Percentiles rank a stretch among this genome's conserved stretches.
Conservation (phyloP, 2,888 invertebrate genomes). For the Acrobasis consociella region DNA sequence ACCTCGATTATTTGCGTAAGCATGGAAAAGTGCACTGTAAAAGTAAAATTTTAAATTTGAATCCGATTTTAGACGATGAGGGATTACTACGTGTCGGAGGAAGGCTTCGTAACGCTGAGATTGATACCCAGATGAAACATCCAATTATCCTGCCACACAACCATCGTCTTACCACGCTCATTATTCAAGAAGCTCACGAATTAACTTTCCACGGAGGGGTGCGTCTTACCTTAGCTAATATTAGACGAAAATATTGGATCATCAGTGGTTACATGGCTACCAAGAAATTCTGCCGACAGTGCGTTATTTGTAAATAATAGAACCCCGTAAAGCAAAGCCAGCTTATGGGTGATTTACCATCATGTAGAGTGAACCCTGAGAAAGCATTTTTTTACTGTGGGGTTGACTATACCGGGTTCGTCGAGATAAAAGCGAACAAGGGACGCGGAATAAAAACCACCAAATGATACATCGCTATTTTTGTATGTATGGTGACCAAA, state of each 20-base stretch:
- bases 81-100: background rate
- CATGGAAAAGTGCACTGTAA: no score
- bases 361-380: background rate
- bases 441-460: slow-evolving; percentile 1
- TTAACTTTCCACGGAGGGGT: background rate
- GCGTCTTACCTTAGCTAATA: background rate
- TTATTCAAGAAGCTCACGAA: background rate
- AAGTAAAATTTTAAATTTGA: background rate
- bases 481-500: slow-evolving; percentile 18
- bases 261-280: background rate
- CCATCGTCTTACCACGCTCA: background rate
- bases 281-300: background rate
- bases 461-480: slow-evolving; percentile 11
- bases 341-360: background rate
- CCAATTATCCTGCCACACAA: background rate
- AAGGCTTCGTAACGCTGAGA: background rate
- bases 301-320: background rate
- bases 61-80: background rate
- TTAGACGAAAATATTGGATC: background rate
- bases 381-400: background rate
- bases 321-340: background rate
- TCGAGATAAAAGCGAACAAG: background rate
- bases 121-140: background rate
- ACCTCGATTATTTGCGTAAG: no score
- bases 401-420: background rate